These are phyloP conservation scores for Steinernema hermaphroditum DNA, from an alignment of 2,888 invertebrate species.

Conservation along the genomic window DNA sequence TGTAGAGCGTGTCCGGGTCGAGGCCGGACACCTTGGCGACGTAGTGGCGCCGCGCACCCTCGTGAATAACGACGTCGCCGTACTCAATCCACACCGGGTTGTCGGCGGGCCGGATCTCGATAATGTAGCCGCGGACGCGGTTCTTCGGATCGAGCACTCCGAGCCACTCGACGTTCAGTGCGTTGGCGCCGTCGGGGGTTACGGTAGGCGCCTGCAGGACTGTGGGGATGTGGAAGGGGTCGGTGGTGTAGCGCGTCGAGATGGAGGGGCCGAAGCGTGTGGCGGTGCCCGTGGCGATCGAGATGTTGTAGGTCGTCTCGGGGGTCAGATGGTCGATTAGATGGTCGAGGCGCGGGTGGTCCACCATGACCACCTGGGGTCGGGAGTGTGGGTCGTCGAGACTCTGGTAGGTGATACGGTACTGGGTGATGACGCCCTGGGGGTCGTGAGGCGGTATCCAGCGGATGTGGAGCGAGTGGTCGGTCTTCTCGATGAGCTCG, in stretches of 20 bases:
- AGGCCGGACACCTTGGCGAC: conserved; percentile 66
- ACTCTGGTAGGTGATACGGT: conserved; percentile 59
- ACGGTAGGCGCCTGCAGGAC: conserved; percentile 55
- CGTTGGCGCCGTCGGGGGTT: conserved; percentile 61
- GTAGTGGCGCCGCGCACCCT: conserved; percentile 59
- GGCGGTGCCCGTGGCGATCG: conserved; percentile 57
- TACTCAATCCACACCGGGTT: conserved; percentile 64
- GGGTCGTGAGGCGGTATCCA: conserved; percentile 63
- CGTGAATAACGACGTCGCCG: conserved; percentile 57
- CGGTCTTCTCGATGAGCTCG: conserved; percentile 64
- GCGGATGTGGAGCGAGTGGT: conserved; percentile 61
- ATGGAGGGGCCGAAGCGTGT: conserved; percentile 65
- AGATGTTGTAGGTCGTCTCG: conserved; percentile 66
- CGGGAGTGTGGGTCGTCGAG: conserved; percentile 55
- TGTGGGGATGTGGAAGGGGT: conserved; percentile 63
- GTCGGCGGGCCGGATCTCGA: conserved; percentile 61
- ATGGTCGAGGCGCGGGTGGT: conserved; percentile 61
- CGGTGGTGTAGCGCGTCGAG: conserved; percentile 62
- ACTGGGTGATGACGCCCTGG: conserved; percentile 61
- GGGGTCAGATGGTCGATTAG: conserved; percentile 63
- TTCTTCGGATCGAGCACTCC: conserved; percentile 61
- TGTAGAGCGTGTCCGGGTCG: conserved; percentile 68
- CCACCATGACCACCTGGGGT: conserved; percentile 47
- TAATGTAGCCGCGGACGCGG: conserved; percentile 63
- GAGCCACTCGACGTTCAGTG: conserved; percentile 64